A percentile compares a stretch with the other conserved stretches of the same genome.
These are phyloP conservation scores for Druon quercuslanigerum DNA, from an alignment of 1,140 invertebrate species.

Conservation along the genomic window DNA sequence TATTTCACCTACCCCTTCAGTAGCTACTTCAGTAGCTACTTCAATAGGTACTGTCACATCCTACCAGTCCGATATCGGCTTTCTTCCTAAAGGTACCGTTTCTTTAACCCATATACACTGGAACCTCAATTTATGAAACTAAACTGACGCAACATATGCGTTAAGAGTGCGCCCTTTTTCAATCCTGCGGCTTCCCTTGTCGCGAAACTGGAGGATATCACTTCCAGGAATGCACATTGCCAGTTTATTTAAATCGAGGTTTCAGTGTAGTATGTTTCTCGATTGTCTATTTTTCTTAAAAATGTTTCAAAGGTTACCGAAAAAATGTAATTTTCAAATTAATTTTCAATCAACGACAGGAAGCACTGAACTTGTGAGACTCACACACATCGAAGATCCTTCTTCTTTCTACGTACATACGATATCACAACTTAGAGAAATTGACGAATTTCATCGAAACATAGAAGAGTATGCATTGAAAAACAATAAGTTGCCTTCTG, in stretches of 20 bases:
- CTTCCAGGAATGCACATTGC: too few relatives aligned
- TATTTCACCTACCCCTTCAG: neutral
- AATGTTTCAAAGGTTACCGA: too few relatives aligned
- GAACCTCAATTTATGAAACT: too few relatives aligned
- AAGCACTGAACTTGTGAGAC: slow-evolving; percentile 66
- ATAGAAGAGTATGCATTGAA: slow-evolving; percentile 40
- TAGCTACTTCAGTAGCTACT: neutral
- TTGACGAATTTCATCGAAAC: slow-evolving; percentile 64
- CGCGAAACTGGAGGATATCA: too few relatives aligned
- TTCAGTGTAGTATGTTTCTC: too few relatives aligned
- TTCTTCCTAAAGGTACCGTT: neutral
- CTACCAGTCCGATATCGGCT: neutral
- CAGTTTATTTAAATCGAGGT: too few relatives aligned
- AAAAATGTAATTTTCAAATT: neutral
- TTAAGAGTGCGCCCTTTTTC: too few relatives aligned
- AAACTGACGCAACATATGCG: too few relatives aligned
- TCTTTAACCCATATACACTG: neutral
- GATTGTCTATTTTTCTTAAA: too few relatives aligned
- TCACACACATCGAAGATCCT: slow-evolving; percentile 81
- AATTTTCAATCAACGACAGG: slow-evolving; percentile 61
- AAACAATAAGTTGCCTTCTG: slow-evolving; percentile 7
- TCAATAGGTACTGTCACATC: neutral
- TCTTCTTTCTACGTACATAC: slow-evolving; percentile 82
- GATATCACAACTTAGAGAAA: slow-evolving; percentile 70
- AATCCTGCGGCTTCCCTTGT: too few relatives aligned